Percentiles rank a stretch among this genome's conserved stretches.
Conservation (phyloP, 35 echinoderm and acorn worm genomes). For the Heliocidaris tuberculata region DNA sequence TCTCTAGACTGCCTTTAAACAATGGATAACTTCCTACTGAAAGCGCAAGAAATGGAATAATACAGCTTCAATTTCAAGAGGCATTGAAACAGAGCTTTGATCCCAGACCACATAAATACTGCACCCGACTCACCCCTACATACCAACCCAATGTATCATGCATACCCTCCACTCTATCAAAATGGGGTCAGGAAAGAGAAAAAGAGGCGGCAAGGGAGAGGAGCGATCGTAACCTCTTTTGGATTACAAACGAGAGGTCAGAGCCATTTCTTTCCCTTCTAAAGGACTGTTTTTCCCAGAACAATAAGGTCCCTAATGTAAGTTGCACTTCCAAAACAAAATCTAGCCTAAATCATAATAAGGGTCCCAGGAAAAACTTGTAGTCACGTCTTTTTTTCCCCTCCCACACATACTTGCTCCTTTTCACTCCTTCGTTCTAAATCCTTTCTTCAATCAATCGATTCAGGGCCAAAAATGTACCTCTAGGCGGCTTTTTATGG, state of each 20-base stretch:
- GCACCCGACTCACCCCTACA: neutral
- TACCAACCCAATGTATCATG: neutral
- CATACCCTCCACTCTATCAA: neutral
- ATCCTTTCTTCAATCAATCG: neutral
- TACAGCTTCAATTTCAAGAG: neutral
- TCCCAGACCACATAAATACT: neutral
- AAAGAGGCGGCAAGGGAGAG: neutral
- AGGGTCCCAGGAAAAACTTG: neutral
- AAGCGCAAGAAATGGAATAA: neutral
- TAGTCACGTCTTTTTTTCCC: neutral
- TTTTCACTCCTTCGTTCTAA: neutral
- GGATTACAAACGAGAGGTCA: neutral
- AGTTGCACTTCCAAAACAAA: neutral
- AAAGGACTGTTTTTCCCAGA: neutral
- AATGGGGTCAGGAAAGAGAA: neutral
- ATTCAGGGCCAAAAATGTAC: slow-evolving; percentile 14
- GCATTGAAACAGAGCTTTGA: neutral
- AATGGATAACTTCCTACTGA: neutral
- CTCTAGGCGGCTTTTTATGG: neutral
- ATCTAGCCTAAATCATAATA: slow-evolving; percentile 2
- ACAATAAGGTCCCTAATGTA: slow-evolving; percentile 5
- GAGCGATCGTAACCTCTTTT: neutral
- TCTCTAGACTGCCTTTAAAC: neutral
- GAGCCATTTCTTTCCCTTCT: neutral
- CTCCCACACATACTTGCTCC: neutral